Evolutionary conservation across 1,140 invertebrate species (phyloP).

Genomic region (Maniola jurtina): DNA sequence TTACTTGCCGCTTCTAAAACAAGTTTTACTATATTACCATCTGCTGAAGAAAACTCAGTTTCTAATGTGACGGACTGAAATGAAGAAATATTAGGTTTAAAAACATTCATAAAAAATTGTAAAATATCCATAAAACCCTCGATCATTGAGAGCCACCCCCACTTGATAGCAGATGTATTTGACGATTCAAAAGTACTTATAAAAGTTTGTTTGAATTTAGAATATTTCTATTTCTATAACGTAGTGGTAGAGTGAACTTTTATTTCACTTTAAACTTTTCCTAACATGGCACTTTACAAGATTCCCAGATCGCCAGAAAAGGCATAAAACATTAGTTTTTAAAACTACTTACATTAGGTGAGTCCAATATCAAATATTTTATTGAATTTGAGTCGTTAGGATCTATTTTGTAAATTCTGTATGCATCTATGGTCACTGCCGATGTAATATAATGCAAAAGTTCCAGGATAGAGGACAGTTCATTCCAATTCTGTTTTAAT

Average conservation of each 20-base stretch:
- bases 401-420: constrained; percentile 49
- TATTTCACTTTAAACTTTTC: too few relatives aligned
- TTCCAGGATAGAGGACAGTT: constrained; percentile 41
- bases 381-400: constrained; percentile 44
- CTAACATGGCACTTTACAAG: too few relatives aligned
- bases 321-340: not conserved
- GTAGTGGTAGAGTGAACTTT: too few relatives aligned
- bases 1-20: constrained; percentile 39
- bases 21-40: constrained; percentile 27
- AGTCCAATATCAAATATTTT: constrained; percentile 41
- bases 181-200: too few relatives aligned
- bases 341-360: constrained; percentile 35
- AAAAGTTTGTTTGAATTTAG: too few relatives aligned
- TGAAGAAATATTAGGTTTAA: too few relatives aligned
- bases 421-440: constrained; percentile 43
- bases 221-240: too few relatives aligned
- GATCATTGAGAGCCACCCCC: too few relatives aligned
- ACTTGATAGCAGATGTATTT: too few relatives aligned
- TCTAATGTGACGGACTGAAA: not conserved
- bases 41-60: constrained; percentile 21
- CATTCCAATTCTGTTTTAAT: constrained; percentile 36
- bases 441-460: constrained; percentile 38
- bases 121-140: too few relatives aligned
- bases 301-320: not conserved
- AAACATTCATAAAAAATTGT: too few relatives aligned